phyloP scores from a whole-genome alignment of 2,888 invertebrate genomes.

The Elaeidobius kamerunicus region DNA sequence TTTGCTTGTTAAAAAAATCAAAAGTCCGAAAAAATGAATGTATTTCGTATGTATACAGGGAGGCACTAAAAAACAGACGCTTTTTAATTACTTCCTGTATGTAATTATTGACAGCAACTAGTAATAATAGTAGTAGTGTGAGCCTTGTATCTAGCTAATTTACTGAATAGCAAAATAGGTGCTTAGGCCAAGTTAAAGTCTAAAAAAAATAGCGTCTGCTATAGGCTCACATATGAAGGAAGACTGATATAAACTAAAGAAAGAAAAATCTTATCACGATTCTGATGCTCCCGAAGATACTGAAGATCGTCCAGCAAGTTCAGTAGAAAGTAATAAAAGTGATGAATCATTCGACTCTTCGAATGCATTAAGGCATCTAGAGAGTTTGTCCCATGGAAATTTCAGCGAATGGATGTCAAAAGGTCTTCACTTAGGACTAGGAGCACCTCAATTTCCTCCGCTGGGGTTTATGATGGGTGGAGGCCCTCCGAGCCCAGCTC shows the following conservation, averaged over 20 bases:
- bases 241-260: conserved; percentile 45
- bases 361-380: conserved; percentile 72
- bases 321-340: conserved; percentile 56
- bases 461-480: conserved; percentile 53
- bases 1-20: conserved; percentile 22
- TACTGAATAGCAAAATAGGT: neutral
- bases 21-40: conserved; percentile 15
- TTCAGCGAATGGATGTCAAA: conserved; percentile 57
- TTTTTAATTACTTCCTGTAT: neutral
- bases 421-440: conserved; percentile 47
- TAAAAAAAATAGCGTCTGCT: conserved; percentile 32
- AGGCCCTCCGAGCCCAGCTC: conserved; percentile 59
- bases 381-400: conserved; percentile 76
- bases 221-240: too few species aligned
- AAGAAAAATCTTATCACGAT: conserved; percentile 45
- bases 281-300: conserved; percentile 44
- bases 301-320: conserved; percentile 52
- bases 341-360: conserved; percentile 62
- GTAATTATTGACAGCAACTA: neutral
- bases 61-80: neutral
- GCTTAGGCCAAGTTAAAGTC: conserved; percentile 32
- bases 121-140: neutral
- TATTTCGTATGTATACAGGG: conserved; percentile 28
- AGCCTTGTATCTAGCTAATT: neutral
- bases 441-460: conserved; percentile 49